These are phyloP conservation scores for Cetoscarus ocellatus DNA, from an alignment of 2,797 vertebrate genomes.

Conservation along the genomic window DNA sequence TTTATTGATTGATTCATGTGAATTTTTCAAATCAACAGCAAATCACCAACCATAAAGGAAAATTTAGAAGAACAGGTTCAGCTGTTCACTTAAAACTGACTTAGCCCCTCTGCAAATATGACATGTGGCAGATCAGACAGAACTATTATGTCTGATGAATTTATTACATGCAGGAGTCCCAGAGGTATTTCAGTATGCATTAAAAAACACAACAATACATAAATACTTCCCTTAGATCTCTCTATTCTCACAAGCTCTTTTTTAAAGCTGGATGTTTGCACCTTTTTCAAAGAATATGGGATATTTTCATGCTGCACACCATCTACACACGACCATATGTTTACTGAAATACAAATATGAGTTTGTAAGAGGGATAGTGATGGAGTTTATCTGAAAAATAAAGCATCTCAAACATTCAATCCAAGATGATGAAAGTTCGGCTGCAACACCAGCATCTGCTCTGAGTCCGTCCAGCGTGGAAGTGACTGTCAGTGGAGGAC, in stretches of 20 bases:
- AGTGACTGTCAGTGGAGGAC: conserved; percentile 59
- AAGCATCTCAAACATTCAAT: conserved; percentile 19
- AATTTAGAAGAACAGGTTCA: conserved; percentile 13
- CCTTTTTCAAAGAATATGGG: conserved; percentile 23
- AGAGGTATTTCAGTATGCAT: conserved; percentile 13
- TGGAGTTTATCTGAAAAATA: conserved; percentile 23
- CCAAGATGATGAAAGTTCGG: conserved; percentile 60
- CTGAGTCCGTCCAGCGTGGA: conserved; percentile 50
- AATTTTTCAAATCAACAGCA: conserved; percentile 44
- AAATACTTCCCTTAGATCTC: conserved; percentile 25
- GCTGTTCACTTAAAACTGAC: conserved; percentile 33
- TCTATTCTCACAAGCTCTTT: background rate
- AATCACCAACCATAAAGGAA: conserved; percentile 42
- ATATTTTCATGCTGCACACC: conserved; percentile 15
- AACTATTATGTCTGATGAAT: conserved; percentile 31
- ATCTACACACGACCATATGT: conserved; percentile 1
- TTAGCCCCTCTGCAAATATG: conserved; percentile 33
- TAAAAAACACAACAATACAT: conserved; percentile 32
- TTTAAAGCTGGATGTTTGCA: conserved; percentile 22
- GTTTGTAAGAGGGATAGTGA: background rate
- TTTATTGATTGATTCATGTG: conserved; percentile 27
- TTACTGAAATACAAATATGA: background rate
- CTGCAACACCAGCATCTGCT: conserved; percentile 51
- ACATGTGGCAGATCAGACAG: conserved; percentile 51
- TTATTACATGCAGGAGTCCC: background rate